Conservation (phyloP, 2,113 vertebrate species). For the Upupa epops region DNA sequence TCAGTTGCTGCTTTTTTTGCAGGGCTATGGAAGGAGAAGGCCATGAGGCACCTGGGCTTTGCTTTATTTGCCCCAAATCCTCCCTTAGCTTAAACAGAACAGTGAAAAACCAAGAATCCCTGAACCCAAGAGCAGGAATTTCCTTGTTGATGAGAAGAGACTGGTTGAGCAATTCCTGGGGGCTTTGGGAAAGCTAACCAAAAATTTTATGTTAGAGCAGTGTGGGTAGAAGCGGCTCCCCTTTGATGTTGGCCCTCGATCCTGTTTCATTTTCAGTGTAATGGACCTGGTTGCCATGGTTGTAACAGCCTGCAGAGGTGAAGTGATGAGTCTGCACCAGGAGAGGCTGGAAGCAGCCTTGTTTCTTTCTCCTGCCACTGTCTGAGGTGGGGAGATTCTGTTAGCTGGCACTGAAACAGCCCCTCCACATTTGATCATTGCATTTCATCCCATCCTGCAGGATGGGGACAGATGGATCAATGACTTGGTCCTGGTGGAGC, state of each 20-base stretch:
- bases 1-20: not conserved
- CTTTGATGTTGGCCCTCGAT: constrained; percentile 25
- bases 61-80: not conserved
- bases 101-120: not conserved
- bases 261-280: not conserved
- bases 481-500: too few species aligned
- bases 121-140: not conserved
- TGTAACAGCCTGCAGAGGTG: not conserved
- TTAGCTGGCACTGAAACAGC: not conserved
- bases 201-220: not conserved
- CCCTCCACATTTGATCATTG: fast-evolving
- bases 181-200: not conserved
- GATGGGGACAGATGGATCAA: not conserved
- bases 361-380: not conserved
- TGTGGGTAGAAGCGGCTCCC: not conserved
- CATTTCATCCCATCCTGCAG: fast-evolving
- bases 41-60: not conserved
- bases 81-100: not conserved
- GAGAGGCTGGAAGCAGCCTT: not conserved
- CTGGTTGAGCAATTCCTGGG: not conserved
- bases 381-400: not conserved
- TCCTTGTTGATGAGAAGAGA: not conserved
- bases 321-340: not conserved
- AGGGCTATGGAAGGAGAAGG: not conserved
- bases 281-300: not conserved